Conservation (phyloP, 2,888 invertebrate genomes). For the Stenolophus ochropezus region DNA sequence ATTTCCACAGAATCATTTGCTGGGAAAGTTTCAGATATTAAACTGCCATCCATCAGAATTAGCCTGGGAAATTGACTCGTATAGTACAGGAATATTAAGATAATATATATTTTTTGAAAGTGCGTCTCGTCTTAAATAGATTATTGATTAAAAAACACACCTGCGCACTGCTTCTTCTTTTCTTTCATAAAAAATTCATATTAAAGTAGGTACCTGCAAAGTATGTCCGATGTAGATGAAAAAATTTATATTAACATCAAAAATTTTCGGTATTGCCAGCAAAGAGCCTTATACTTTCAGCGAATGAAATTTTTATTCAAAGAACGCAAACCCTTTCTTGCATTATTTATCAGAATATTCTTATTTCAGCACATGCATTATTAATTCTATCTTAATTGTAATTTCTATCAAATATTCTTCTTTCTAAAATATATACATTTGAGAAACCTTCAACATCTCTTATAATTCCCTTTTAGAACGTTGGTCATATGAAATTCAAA, state of each 20-base stretch:
- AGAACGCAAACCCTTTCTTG: background rate
- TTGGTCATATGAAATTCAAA: too few relatives aligned
- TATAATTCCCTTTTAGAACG: too few relatives aligned
- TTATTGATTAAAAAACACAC: conserved; percentile 58
- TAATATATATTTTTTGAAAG: conserved; percentile 47
- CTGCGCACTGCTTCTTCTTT: conserved; percentile 52
- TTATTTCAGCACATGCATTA: background rate
- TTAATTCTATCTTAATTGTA: background rate
- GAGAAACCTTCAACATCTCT: too few relatives aligned
- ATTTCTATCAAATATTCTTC: background rate
- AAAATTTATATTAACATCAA: conserved; percentile 39
- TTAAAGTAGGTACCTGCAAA: conserved; percentile 43
- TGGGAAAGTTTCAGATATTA: conserved; percentile 54
- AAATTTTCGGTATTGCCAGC: conserved; percentile 4
- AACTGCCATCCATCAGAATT: conserved; percentile 58
- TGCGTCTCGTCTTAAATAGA: conserved; percentile 49
- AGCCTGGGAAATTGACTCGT: conserved; percentile 54
- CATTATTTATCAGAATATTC: background rate
- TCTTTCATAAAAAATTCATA: conserved; percentile 50
- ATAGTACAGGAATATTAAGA: conserved; percentile 40
- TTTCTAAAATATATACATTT: too few relatives aligned
- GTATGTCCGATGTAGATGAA: conserved; percentile 44
- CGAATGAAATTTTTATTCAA: conserved; percentile 7
- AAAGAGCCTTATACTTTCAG: conserved; percentile 18
- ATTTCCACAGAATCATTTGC: conserved; percentile 46